These are phyloP conservation scores for Drosophila quinaria DNA, from an alignment of 2,888 invertebrate genomes.

Conservation along the genomic window DNA sequence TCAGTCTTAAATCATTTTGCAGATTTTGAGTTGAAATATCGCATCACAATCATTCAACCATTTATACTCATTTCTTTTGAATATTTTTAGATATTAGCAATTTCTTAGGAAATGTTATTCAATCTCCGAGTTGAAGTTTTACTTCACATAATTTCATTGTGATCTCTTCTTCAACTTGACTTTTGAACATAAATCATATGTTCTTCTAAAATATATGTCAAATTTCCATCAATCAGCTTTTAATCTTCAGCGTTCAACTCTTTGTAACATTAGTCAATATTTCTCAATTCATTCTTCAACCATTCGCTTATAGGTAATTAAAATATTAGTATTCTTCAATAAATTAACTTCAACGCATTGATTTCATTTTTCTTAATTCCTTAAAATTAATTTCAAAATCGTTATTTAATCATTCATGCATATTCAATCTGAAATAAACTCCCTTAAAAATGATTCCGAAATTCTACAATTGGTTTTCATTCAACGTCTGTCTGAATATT, in stretches of 20 bases:
- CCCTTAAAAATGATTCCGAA: no score
- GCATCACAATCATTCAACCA: conserved; percentile 8
- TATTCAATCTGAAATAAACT: no score
- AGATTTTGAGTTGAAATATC: conserved; percentile 3
- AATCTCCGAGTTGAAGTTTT: not conserved
- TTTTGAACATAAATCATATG: not conserved
- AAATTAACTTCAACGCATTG: no score
- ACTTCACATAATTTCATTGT: not conserved
- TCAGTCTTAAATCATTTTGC: conserved; percentile 21
- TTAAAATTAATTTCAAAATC: no score
- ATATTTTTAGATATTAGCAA: conserved; percentile 1
- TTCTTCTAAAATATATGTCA: no score
- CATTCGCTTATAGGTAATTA: no score
- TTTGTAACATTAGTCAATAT: not conserved
- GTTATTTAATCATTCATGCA: no score
- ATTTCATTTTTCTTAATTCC: no score
- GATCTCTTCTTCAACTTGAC: not conserved
- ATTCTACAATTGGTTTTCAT: not conserved
- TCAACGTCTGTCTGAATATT: not conserved
- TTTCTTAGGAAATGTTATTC: conserved; percentile 4
- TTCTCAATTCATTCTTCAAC: not conserved
- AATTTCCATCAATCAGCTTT: not conserved
- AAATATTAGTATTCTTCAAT: no score
- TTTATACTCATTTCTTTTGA: not conserved
- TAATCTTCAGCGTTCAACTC: not conserved